Conservation (phyloP, 2,888 invertebrate species). For the Pollenia amentaria region DNA sequence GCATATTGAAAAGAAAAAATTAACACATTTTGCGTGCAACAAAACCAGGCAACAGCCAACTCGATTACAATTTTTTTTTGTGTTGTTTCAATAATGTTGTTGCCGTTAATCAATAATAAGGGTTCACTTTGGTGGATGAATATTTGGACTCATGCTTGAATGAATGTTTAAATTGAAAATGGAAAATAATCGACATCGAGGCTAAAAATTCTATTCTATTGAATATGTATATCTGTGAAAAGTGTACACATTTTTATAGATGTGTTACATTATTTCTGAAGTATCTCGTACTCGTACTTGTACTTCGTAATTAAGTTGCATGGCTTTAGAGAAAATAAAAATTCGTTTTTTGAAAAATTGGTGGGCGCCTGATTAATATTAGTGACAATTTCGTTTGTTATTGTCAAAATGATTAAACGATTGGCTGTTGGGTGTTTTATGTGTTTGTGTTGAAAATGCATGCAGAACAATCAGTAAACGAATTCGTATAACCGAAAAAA, state of each 20-base stretch:
- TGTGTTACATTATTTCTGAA: slow-evolving; percentile 9
- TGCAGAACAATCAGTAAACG: slow-evolving; percentile 23
- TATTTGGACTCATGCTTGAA: slow-evolving; percentile 63
- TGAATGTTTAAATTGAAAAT: slow-evolving; percentile 68
- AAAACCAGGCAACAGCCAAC: slow-evolving; percentile 39
- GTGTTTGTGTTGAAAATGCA: background rate
- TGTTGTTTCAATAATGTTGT: background rate
- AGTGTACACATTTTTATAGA: background rate
- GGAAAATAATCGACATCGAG: slow-evolving; percentile 54
- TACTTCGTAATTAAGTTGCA: slow-evolving; percentile 57
- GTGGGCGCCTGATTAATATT: slow-evolving; percentile 47
- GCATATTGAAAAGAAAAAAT: slow-evolving; percentile 48
- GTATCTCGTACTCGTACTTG: background rate
- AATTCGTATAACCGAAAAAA: slow-evolving; percentile 7
- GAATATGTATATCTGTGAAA: background rate
- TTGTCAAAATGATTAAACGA: slow-evolving; percentile 54
- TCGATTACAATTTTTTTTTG: slow-evolving; percentile 23
- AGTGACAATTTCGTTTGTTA: slow-evolving; percentile 62
- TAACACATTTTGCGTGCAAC: slow-evolving; percentile 72
- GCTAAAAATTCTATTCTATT: slow-evolving; percentile 9
- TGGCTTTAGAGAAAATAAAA: slow-evolving; percentile 39
- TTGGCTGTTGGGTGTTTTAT: slow-evolving; percentile 30
- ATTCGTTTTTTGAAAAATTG: slow-evolving; percentile 38
- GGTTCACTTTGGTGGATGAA: slow-evolving; percentile 67
- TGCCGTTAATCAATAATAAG: slow-evolving; percentile 69